Percentiles rank a stretch among this genome's conserved stretches.
These are phyloP conservation scores for Lucilia sericata DNA, from an alignment of 1,140 invertebrate genomes.

Conservation along the genomic window DNA sequence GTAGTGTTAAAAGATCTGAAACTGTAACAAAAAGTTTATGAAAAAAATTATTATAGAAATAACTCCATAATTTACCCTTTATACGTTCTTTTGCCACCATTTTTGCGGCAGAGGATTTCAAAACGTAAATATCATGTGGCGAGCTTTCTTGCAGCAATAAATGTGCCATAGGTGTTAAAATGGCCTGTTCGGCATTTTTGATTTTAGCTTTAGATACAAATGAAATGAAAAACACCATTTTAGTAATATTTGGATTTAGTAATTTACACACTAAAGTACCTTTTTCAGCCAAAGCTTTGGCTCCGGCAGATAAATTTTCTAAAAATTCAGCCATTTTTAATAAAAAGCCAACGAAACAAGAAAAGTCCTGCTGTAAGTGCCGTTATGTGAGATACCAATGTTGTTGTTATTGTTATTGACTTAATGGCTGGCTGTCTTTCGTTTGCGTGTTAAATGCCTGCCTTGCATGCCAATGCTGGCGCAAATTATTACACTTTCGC, in stretches of 20 bases:
- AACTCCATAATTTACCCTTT: neutral
- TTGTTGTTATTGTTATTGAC: neutral
- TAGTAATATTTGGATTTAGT: neutral
- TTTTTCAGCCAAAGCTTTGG: conserved; percentile 12
- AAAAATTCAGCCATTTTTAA: conserved; percentile 2
- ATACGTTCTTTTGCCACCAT: conserved; percentile 51
- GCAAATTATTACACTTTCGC: conserved; percentile 32
- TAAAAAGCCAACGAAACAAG: neutral
- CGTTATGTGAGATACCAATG: neutral
- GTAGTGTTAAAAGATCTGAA: conserved; percentile 50
- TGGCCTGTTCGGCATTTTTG: conserved; percentile 31
- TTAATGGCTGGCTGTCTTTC: neutral
- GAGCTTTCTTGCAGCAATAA: conserved; percentile 51
- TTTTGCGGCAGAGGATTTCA: conserved; percentile 62
- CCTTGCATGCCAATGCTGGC: conserved; percentile 34
- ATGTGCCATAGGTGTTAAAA: conserved; percentile 34
- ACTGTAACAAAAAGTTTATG: neutral
- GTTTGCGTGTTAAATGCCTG: neutral
- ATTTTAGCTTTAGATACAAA: neutral
- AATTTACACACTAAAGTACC: neutral
- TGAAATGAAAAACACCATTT: neutral
- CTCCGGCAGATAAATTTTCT: conserved; percentile 7
- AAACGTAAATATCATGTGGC: conserved; percentile 59
- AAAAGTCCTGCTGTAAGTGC: neutral
- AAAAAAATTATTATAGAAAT: neutral